These are phyloP conservation scores for Machimus rusticus DNA, from an alignment of 2,888 invertebrate species.

Conservation along the genomic window DNA sequence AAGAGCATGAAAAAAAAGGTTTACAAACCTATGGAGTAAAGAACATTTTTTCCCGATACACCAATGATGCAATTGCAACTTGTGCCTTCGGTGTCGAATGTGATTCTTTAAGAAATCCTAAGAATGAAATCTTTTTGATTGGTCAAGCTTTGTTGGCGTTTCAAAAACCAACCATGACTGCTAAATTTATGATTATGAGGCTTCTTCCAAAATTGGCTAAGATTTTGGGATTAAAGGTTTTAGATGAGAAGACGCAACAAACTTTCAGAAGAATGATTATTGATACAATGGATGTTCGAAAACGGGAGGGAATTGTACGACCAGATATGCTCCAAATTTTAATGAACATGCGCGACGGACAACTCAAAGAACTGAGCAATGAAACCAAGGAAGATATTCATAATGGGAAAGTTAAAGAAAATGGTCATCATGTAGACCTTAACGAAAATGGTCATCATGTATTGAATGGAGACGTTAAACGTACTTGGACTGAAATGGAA, in stretches of 20 bases:
- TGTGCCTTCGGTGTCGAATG: constrained; percentile 64
- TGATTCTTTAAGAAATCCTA: constrained; percentile 65
- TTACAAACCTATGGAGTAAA: constrained; percentile 53
- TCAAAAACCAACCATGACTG: constrained; percentile 13
- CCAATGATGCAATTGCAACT: constrained; percentile 63
- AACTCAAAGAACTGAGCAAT: constrained; percentile 56
- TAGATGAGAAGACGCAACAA: constrained; percentile 37
- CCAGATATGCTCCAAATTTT: constrained; percentile 68
- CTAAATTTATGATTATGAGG: constrained; percentile 47
- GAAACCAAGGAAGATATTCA: constrained; percentile 55
- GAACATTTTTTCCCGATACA: constrained; percentile 57
- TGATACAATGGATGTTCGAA: constrained; percentile 63
- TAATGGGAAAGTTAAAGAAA: constrained; percentile 39
- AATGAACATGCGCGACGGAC: constrained; percentile 52
- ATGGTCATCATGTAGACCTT: neutral
- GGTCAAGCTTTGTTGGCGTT: constrained; percentile 62
- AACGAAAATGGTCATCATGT: neutral
- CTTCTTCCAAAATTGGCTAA: constrained; percentile 48
- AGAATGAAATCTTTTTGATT: constrained; percentile 67
- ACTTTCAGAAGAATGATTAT: constrained; percentile 55
- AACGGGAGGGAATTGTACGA: constrained; percentile 63
- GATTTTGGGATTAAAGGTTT: constrained; percentile 46
- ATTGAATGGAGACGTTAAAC: constrained; percentile 45
- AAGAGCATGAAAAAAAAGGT: constrained; percentile 11
- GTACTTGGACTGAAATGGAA: constrained; percentile 64